These are phyloP conservation scores for Gadus macrocephalus DNA, from an alignment of 2,113 vertebrate genomes.

Conservation along the genomic window DNA sequence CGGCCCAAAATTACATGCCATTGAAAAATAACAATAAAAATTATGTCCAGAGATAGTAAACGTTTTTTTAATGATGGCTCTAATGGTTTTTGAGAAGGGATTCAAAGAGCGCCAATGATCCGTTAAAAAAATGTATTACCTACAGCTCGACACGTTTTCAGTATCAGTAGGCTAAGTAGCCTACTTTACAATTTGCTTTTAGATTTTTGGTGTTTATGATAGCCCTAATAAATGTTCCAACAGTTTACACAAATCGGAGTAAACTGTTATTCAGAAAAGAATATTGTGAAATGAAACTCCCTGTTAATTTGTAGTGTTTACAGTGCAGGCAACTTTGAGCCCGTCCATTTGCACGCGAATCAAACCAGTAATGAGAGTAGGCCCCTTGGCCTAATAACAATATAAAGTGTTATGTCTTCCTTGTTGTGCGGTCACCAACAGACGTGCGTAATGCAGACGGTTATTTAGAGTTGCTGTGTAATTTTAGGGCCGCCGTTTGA, in stretches of 20 bases:
- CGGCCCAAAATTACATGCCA: constrained; percentile 45
- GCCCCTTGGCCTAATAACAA: constrained; percentile 64
- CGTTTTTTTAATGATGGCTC: constrained; percentile 26
- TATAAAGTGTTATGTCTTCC: constrained; percentile 67
- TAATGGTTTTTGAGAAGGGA: constrained; percentile 1
- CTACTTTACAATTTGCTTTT: neutral
- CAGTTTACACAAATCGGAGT: neutral
- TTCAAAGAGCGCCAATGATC: constrained; percentile 27
- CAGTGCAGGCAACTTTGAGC: constrained; percentile 63
- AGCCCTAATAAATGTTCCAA: neutral
- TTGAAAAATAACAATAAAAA: constrained; percentile 63
- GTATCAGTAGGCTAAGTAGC: too few species aligned
- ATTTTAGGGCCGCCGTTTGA: constrained; percentile 80
- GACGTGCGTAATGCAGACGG: constrained; percentile 74
- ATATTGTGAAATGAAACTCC: constrained; percentile 2
- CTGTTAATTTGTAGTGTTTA: constrained; percentile 40
- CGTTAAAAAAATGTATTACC: constrained; percentile 3
- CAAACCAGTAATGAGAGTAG: constrained; percentile 67
- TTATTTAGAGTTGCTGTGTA: constrained; percentile 80
- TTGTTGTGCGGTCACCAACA: constrained; percentile 69
- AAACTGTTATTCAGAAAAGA: too few species aligned
- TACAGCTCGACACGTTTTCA: too few species aligned
- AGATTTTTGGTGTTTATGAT: neutral
- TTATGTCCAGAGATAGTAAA: constrained; percentile 51
- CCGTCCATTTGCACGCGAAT: constrained; percentile 68